Evolutionary conservation across 2,113 vertebrate species (phyloP), one percentile per base, ranked within the genome.

Genomic region (Coptodon rendalli): DNA sequence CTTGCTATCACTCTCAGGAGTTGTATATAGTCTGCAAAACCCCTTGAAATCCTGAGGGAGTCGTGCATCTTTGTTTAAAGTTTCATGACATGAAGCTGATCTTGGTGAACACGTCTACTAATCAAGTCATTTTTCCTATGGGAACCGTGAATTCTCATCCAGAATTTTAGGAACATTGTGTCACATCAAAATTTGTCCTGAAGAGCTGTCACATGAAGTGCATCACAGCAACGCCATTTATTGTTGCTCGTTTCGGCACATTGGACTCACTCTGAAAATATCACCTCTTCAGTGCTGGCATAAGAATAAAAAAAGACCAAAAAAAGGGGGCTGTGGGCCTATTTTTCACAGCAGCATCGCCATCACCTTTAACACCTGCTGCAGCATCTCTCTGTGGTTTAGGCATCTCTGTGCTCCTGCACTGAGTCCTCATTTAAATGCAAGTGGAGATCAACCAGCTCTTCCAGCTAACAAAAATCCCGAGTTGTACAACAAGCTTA

Each of bases 191-290:
- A 43, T 6, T 43, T 71, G n/a, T 9, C 43, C 36, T 24, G 0
- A 40, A 71, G 63, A 71, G 36, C 36, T 24, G 19, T 73, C 19
- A 14, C 11, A 1, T 14, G 13, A 73, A 73, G 7, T 45, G 66
- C 68, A 0, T 24, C 66, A 43, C 66, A 43, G 36, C 7, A 0
- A 22, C 1, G 0, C 63, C 0, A 14, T 40, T 40, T 68, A 68
- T 68, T 13, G 34, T 71, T 0, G 66, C 7, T 24, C 7, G 31
- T 71, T 73, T 14, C 2, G 5, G 31, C 31, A 34, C 16, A 34
- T 10, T 63, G 0, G 29, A 63, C 8, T 61, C 29, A 31, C 27
- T 61, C 16, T 34, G 59, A 19, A 63, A 63, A 34, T 17, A 16
- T 43, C 38, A 2, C 11, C 7, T 11, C 22, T 16, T 27, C 22